A percentile compares a stretch with the other conserved stretches of the same genome.
Conservation (phyloP, 2,113 vertebrate genomes). For the Seriola dumerili region DNA sequence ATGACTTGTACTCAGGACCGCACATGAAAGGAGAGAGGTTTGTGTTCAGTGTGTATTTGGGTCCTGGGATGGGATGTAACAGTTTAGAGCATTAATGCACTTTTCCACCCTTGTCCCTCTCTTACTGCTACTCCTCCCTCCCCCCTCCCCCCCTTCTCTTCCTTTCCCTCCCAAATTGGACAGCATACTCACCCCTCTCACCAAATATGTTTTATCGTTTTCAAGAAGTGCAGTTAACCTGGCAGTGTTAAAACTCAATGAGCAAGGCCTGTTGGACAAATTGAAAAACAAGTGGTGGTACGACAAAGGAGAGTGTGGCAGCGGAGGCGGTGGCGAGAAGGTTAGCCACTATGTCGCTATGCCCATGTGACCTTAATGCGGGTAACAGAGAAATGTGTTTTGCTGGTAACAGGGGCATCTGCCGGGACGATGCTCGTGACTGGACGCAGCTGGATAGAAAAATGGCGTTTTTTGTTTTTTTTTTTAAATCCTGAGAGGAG, state of each 20-base stretch:
- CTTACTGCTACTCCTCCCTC: conserved; percentile 68
- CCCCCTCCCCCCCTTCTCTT: conserved; percentile 67
- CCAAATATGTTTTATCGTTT: conserved; percentile 99
- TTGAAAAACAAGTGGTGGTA: conserved; percentile 99
- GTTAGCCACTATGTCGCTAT: conserved; percentile 98
- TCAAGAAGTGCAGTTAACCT: conserved; percentile 99
- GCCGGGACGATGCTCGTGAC: conserved; percentile 83
- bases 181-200: conserved; percentile 90
- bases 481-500: conserved; percentile 20
- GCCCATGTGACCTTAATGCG: conserved; percentile 87
- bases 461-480: not conserved
- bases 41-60: conserved; percentile 46
- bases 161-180: conserved; percentile 69
- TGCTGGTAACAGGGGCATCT: conserved; percentile 96
- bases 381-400: conserved; percentile 89
- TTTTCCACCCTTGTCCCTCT: conserved; percentile 75
- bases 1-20: not conserved
- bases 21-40: conserved; percentile 30
- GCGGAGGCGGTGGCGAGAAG: conserved; percentile 99
- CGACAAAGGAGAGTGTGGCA: conserved; percentile 99
- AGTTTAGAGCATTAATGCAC: conserved; percentile 60
- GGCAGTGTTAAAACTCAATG: conserved; percentile 99
- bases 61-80: conserved; percentile 44
- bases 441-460: not conserved
- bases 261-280: conserved; percentile 99